Conservation (phyloP, 2,888 invertebrate species). For the Seira ritae region DNA sequence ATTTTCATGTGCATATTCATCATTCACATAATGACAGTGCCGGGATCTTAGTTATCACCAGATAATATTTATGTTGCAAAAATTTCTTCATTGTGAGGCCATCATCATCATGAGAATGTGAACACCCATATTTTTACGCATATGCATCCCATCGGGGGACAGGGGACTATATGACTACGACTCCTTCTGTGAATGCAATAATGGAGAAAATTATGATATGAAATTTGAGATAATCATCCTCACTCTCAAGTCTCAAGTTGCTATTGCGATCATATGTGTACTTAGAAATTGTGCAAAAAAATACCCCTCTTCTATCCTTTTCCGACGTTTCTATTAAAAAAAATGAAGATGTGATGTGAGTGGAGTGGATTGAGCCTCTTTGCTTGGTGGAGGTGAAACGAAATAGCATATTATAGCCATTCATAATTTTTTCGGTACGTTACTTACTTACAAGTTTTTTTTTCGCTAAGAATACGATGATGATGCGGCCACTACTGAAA, state of each 20-base stretch:
- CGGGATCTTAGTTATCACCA: slow-evolving; percentile 4
- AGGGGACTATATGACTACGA: too few relatives aligned
- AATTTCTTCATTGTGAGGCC: slow-evolving; percentile 15
- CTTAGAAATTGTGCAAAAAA: not conserved
- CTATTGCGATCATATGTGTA: not conserved
- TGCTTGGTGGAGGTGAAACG: not conserved
- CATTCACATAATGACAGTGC: not conserved
- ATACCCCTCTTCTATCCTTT: not conserved
- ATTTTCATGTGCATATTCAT: not conserved
- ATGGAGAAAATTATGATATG: slow-evolving; percentile 12
- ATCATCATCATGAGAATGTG: not conserved
- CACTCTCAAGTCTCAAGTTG: not conserved
- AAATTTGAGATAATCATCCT: slow-evolving; percentile 16
- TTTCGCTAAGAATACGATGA: not conserved
- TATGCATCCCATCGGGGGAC: not conserved
- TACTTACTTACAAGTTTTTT: not conserved
- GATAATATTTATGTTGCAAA: not conserved
- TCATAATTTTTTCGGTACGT: not conserved
- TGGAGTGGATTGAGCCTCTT: not conserved
- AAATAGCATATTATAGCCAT: slow-evolving; percentile 10
- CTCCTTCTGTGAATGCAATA: not conserved
- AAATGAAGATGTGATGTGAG: not conserved
- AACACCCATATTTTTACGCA: slow-evolving; percentile 13
- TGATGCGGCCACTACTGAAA: not conserved
- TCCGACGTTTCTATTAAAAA: not conserved